Percentiles rank a stretch among this genome's conserved stretches.
These are phyloP conservation scores for Drosophila repletoides DNA, from an alignment of 1,140 invertebrate species.

Conservation along the genomic window DNA sequence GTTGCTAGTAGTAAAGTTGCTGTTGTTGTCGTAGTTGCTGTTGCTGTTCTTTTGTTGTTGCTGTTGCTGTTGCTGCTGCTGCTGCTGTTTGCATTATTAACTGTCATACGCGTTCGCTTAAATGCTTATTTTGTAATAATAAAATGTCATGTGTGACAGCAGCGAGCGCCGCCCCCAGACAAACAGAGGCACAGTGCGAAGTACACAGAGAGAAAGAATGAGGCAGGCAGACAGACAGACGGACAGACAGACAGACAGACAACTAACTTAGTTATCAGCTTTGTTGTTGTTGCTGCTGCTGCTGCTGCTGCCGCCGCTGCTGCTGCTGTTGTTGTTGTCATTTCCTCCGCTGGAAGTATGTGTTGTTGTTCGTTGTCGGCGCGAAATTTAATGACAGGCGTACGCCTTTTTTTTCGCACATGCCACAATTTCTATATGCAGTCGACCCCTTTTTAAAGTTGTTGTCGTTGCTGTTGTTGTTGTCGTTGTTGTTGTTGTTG, in stretches of 20 bases:
- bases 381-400: conserved; percentile 74
- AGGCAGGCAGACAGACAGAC: not conserved
- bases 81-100: conserved; percentile 66
- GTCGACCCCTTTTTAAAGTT: conserved; percentile 9
- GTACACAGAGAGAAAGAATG: conserved; percentile 12
- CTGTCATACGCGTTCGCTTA: conserved; percentile 72
- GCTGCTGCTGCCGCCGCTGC: conserved; percentile 35
- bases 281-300: conserved; percentile 26
- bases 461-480: conserved; percentile 13
- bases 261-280: conserved; percentile 64
- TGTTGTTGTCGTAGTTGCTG: not conserved
- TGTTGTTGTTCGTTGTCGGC: conserved; percentile 38
- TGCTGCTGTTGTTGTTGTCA: conserved; percentile 28
- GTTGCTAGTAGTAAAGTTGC: conserved; percentile 19
- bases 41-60: conserved; percentile 17
- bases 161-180: conserved; percentile 44
- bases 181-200: conserved; percentile 25
- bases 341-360: conserved; percentile 30
- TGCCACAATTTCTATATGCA: conserved; percentile 53
- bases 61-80: conserved; percentile 31
- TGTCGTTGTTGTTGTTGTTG: conserved; percentile 3
- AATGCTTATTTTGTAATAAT: conserved; percentile 80
- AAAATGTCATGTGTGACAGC: conserved; percentile 70
- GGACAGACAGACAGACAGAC: conserved; percentile 19
- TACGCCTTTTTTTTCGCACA: conserved; percentile 69